These are phyloP conservation scores for Trachemys scripta DNA, from an alignment of 2,113 vertebrate genomes.

Conservation along the genomic window DNA sequence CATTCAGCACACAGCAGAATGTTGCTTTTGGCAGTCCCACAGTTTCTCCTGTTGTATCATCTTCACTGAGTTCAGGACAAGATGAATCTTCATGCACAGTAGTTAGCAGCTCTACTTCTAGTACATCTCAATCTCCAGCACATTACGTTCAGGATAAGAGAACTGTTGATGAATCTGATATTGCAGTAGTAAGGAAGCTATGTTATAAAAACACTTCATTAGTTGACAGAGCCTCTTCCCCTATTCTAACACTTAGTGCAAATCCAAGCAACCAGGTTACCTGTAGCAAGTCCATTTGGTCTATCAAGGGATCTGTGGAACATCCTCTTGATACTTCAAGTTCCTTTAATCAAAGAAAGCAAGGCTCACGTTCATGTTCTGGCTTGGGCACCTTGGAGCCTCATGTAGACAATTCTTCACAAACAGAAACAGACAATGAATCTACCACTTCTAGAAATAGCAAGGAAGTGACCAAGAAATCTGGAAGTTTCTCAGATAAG, in stretches of 20 bases:
- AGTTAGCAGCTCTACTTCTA: slow-evolving; percentile 55
- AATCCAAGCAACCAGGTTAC: slow-evolving; percentile 50
- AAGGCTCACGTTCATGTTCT: background rate
- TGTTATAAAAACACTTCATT: slow-evolving; percentile 40
- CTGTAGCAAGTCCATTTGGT: slow-evolving; percentile 39
- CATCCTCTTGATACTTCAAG: slow-evolving; percentile 22
- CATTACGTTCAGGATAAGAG: background rate
- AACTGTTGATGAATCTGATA: background rate
- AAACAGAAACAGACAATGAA: slow-evolving; percentile 67
- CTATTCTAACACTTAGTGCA: slow-evolving; percentile 89
- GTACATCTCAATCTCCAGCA: background rate
- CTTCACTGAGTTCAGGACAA: slow-evolving; percentile 17
- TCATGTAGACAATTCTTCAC: slow-evolving; percentile 61
- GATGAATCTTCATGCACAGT: slow-evolving; percentile 32
- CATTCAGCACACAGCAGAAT: slow-evolving; percentile 47
- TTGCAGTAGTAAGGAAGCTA: slow-evolving; percentile 52
- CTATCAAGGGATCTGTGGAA: background rate
- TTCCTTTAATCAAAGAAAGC: slow-evolving; percentile 40
- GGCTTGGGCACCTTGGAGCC: background rate
- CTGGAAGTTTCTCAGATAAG: background rate
- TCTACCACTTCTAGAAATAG: background rate
- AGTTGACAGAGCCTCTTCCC: slow-evolving; percentile 94
- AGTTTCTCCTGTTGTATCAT: slow-evolving; percentile 48
- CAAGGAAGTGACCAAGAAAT: slow-evolving; percentile 2
- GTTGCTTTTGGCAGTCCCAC: slow-evolving; percentile 45